These are phyloP conservation scores for Ispidina lecontei DNA, from an alignment of 2,797 vertebrate genomes.

Conservation along the genomic window DNA sequence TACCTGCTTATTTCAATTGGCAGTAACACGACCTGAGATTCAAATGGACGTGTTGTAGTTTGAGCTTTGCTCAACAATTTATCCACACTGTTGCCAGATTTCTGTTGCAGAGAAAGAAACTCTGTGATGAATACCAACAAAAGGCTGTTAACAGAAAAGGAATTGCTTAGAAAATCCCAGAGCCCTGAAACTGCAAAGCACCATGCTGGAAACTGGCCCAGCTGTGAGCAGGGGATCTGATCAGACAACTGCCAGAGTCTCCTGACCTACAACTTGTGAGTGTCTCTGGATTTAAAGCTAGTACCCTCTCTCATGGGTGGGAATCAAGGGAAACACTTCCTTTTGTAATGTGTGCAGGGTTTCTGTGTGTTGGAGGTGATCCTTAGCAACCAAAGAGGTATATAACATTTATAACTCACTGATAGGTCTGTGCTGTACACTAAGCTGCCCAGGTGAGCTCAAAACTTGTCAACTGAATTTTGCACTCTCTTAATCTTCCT, in stretches of 20 bases:
- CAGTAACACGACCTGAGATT: background rate
- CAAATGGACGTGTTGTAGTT: background rate
- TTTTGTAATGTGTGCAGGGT: background rate
- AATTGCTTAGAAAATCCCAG: background rate
- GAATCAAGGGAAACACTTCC: conserved; percentile 3
- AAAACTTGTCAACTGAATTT: conserved; percentile 76
- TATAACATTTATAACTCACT: conserved; percentile 38
- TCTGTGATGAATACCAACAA: background rate
- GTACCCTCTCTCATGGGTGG: background rate
- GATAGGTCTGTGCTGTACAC: conserved; percentile 54
- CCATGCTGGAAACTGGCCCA: background rate
- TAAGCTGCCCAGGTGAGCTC: conserved; percentile 64
- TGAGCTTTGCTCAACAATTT: background rate
- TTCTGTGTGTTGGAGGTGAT: background rate
- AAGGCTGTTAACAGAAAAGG: background rate
- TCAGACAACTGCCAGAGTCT: background rate
- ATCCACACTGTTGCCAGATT: background rate
- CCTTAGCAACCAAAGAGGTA: conserved; percentile 39
- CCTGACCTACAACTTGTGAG: background rate
- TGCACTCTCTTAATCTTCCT: conserved; percentile 79
- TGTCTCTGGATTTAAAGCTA: background rate
- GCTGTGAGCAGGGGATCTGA: background rate
- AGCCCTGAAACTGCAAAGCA: background rate
- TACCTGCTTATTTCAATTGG: background rate
- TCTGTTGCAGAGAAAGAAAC: background rate